Conservation (phyloP, 2,113 vertebrate genomes). For the Phocoena phocoena region DNA sequence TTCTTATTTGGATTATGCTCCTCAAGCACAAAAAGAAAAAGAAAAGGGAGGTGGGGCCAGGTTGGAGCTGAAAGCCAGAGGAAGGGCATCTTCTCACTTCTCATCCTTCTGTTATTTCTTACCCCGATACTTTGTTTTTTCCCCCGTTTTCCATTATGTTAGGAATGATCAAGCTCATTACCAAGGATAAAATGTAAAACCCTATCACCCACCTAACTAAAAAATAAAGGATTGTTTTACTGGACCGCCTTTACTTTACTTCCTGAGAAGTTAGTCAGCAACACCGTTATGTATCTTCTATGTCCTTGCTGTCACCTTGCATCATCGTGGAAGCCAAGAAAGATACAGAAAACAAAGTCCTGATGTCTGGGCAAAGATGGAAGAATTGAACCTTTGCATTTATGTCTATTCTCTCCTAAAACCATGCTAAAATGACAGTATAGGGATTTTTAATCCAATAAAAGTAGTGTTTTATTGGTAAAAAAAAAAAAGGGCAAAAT, state of each 20-base stretch:
- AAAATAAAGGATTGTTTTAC: not conserved
- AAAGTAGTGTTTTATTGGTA: not conserved
- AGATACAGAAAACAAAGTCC: not conserved
- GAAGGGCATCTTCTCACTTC: not conserved
- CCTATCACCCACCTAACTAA: not conserved
- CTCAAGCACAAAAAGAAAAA: not conserved
- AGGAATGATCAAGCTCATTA: not conserved
- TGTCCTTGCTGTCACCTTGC: not conserved
- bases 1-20: not conserved
- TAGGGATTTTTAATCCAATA: not conserved
- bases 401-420: not conserved
- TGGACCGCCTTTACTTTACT: not conserved
- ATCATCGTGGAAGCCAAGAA: not conserved
- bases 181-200: not conserved
- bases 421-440: not conserved
- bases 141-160: not conserved
- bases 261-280: not conserved
- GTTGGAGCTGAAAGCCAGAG: not conserved
- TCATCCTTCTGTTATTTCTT: not conserved
- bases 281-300: not conserved
- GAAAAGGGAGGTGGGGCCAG: not conserved
- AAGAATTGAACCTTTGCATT: not conserved
- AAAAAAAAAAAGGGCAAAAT: not conserved
- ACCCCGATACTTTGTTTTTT: not conserved
- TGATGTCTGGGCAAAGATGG: not conserved